These are phyloP conservation scores for Pherbina coryleti DNA, from an alignment of 2,888 invertebrate genomes.

Conservation along the genomic window DNA sequence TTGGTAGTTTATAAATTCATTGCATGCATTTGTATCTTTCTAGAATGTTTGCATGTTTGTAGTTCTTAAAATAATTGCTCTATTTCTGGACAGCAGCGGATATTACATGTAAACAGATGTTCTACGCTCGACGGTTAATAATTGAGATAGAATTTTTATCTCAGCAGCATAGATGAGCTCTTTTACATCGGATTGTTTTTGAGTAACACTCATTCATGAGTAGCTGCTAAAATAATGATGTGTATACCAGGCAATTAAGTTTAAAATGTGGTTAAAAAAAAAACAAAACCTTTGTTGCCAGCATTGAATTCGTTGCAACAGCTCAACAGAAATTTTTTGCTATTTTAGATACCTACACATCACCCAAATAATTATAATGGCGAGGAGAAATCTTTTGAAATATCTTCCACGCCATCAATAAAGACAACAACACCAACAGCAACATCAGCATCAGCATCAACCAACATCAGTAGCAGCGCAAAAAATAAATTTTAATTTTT, in stretches of 20 bases:
- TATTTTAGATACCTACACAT: conserved; percentile 33
- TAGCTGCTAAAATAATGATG: too few relatives aligned
- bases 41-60: background rate
- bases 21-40: too few relatives aligned
- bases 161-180: too few relatives aligned
- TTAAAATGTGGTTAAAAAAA: background rate
- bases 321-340: background rate
- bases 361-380: conserved; percentile 32
- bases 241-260: too few relatives aligned
- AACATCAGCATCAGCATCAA: background rate
- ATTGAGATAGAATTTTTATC: too few relatives aligned
- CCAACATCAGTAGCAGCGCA: background rate
- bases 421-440: conserved; percentile 1
- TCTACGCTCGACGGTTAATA: too few relatives aligned
- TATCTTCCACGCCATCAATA: conserved; percentile 15
- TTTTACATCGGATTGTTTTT: background rate
- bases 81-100: conserved; percentile 11
- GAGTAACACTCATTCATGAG: too few relatives aligned
- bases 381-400: conserved; percentile 36
- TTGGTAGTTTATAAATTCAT: too few relatives aligned
- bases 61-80: conserved; percentile 19
- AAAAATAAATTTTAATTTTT: background rate
- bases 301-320: background rate
- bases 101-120: background rate
- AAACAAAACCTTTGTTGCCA: background rate